Conservation (phyloP, 2,888 invertebrate species). For the Cyclophora albipunctata region DNA sequence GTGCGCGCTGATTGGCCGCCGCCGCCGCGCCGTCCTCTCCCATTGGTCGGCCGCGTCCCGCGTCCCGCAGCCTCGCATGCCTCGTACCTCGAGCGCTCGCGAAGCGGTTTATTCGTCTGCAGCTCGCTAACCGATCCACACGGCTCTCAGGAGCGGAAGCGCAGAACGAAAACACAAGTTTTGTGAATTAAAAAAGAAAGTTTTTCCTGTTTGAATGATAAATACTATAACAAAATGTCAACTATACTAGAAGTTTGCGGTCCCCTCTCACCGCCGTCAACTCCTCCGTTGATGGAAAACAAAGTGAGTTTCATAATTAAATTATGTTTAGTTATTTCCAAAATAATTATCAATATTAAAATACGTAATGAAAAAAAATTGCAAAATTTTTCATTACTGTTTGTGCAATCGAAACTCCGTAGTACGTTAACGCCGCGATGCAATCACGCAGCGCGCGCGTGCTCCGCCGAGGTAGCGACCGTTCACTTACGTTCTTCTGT, state of each 20-base stretch:
- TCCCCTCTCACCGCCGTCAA: constrained; percentile 82
- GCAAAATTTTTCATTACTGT: constrained; percentile 19
- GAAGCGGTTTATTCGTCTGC: constrained; percentile 71
- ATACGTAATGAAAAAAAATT: constrained; percentile 1
- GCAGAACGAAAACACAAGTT: constrained; percentile 52
- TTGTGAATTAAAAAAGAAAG: constrained; percentile 68
- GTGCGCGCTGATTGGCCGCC: constrained; percentile 74
- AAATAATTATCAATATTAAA: not conserved
- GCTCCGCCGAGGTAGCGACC: constrained; percentile 48
- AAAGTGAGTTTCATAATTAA: constrained; percentile 60
- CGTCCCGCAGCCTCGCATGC: constrained; percentile 80
- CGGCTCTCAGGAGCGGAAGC: constrained; percentile 51
- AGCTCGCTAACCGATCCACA: constrained; percentile 56
- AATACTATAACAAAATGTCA: constrained; percentile 52
- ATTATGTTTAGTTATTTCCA: not conserved
- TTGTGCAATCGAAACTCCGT: constrained; percentile 60
- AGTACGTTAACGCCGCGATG: constrained; percentile 37
- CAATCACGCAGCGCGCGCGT: constrained; percentile 65
- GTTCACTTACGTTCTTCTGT: constrained; percentile 56
- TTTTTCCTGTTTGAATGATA: constrained; percentile 57
- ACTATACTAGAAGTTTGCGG: constrained; percentile 65
- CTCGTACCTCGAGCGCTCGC: constrained; percentile 57
- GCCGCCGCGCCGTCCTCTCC: constrained; percentile 81
- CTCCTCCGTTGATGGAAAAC: constrained; percentile 79
- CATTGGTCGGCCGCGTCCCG: constrained; percentile 77